phyloP scores from a whole-genome alignment of 2,888 invertebrate species.

The Drosophila trichaetosa region DNA sequence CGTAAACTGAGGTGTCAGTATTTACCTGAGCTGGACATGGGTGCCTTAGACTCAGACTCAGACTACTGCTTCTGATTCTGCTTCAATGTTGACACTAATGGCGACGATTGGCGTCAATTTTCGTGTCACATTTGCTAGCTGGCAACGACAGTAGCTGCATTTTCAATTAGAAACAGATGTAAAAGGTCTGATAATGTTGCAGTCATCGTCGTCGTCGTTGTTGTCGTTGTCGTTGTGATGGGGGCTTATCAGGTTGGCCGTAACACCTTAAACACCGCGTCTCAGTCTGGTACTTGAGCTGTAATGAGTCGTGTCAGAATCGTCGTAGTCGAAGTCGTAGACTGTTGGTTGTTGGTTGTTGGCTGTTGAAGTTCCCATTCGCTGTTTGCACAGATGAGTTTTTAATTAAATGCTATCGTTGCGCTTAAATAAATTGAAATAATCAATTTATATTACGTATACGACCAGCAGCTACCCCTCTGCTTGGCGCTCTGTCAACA shows the following conservation, averaged over 20 bases:
- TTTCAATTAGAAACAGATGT: constrained; percentile 84
- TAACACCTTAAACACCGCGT: constrained; percentile 29
- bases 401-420: constrained; percentile 78
- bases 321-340: constrained; percentile 4
- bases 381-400: constrained; percentile 76
- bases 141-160: constrained; percentile 81
- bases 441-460: constrained; percentile 79
- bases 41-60: constrained; percentile 4
- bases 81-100: constrained; percentile 77
- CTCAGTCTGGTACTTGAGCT: constrained; percentile 70
- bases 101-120: constrained; percentile 82
- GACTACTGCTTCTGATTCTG: constrained; percentile 11
- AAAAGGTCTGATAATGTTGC: constrained; percentile 72
- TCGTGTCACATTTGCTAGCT: constrained; percentile 58
- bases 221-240: neutral
- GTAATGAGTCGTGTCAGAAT: constrained; percentile 73
- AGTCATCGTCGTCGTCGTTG: constrained; percentile 12
- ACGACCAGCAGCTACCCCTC: constrained; percentile 38
- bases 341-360: constrained; percentile 1
- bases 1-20: constrained; percentile 22
- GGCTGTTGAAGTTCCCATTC: constrained; percentile 7
- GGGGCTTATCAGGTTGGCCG: constrained; percentile 46
- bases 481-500: constrained; percentile 65
- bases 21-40: constrained; percentile 51
- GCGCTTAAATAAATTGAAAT: constrained; percentile 78